Evolutionary conservation across 2,113 vertebrate species (phyloP), one percentile per base, ranked within the genome.

Genomic region (Syngnathoides biaculeatus): DNA sequence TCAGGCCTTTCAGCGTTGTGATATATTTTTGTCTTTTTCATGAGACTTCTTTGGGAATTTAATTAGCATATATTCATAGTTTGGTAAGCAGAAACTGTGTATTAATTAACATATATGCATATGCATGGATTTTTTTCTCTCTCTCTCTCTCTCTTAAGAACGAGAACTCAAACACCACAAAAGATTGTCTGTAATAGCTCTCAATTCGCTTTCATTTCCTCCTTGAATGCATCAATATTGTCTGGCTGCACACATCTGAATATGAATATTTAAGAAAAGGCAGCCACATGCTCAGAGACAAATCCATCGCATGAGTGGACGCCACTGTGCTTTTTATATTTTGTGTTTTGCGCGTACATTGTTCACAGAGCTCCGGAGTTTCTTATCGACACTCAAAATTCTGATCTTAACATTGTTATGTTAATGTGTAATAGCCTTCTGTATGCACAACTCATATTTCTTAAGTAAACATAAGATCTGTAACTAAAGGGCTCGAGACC

Each of bases 41-140:
- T 22, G n/a, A 57, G 24, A 55, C 26, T 82, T 71, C 65, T 76
- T 66, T 58, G 53, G 38, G 78, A 79, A 86, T 74, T 63, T 14
- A 26, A 86, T 86, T 80, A 65, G 73, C 80, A 88, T 82, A 27
- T 68, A 45, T 81, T 80, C 81, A 65, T 75, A 26, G 67, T 59
- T 42, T 69, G 56, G 64, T 68, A 26, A 60, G 67, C 26, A 27
- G 30, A 56, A 63, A 71, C 63, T 59, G 35, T 2, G 15, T 59
- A 38, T 39, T 74, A 62, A 79, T 86, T 76, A 77, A 70, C 74
- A 79, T 70, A 57, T 45, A 69, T 77, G 56, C 75, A 84, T 84
- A 76, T 86, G 79, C 39, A 78, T 77, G 62, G 0, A 5, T 60
- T 30, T 60, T 35, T 67, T 57, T 64, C 14, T 30, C 52, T 40